Percentiles rank a stretch among this genome's conserved stretches.
These are phyloP conservation scores for Grantiella picta DNA, from an alignment of 2,113 vertebrate species.

Conservation along the genomic window DNA sequence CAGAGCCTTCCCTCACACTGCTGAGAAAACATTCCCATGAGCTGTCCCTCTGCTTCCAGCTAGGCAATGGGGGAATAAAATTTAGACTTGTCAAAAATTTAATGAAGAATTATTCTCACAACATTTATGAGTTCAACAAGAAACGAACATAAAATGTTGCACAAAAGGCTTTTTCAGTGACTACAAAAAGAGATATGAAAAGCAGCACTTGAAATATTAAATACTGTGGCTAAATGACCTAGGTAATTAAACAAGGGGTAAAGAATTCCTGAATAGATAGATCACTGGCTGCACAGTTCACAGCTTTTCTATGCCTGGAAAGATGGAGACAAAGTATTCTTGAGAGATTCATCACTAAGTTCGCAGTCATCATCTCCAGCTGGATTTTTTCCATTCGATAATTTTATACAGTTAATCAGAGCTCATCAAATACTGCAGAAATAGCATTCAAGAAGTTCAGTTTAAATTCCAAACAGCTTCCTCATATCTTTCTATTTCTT, in stretches of 20 bases:
- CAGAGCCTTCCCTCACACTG: not conserved
- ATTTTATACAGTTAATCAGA: constrained; percentile 52
- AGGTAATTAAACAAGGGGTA: not conserved
- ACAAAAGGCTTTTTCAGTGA: not conserved
- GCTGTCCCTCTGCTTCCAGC: not conserved
- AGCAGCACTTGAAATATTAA: not conserved
- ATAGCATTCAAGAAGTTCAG: constrained; percentile 1
- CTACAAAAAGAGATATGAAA: not conserved
- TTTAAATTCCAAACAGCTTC: constrained; percentile 42
- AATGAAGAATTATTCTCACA: not conserved
- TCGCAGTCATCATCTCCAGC: not conserved
- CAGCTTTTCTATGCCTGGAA: not conserved
- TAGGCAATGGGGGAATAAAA: not conserved
- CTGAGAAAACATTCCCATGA: constrained; percentile 18
- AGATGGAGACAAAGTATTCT: not conserved
- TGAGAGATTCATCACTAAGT: not conserved
- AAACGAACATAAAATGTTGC: not conserved
- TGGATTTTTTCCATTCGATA: constrained; percentile 36
- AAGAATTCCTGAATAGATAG: not conserved
- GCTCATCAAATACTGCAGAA: constrained; percentile 36
- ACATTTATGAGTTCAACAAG: not conserved
- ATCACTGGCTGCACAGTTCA: not conserved
- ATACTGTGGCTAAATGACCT: not conserved
- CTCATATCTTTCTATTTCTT: constrained; percentile 20
- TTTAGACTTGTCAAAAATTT: not conserved